Evolutionary conservation across 1,140 invertebrate genomes (phyloP).

Genomic region (Cotesia typhae): DNA sequence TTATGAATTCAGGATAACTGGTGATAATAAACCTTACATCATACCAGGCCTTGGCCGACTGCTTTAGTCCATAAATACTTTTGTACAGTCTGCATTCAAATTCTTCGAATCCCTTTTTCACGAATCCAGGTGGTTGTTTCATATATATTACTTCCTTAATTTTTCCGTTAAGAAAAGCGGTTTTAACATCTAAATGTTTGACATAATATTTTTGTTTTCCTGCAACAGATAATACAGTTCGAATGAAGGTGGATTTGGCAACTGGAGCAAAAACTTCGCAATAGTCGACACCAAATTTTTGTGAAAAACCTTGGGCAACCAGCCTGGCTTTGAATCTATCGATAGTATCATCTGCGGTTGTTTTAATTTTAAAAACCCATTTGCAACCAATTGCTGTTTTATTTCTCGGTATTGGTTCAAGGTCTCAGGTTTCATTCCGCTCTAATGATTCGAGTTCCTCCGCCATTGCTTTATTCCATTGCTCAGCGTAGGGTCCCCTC

Average conservation of each 20-base stretch:
- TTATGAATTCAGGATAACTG: no score
- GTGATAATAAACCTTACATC: no score
- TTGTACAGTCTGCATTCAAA: conserved; percentile 36
- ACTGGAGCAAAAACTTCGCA: not conserved
- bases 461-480: not conserved
- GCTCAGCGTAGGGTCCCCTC: no score
- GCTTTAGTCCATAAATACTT: conserved; percentile 51
- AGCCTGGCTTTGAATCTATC: not conserved
- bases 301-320: not conserved
- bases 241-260: not conserved
- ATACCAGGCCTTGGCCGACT: conserved; percentile 28
- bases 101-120: not conserved
- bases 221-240: not conserved
- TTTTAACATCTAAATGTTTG: not conserved
- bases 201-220: not conserved
- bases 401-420: not conserved
- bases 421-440: not conserved
- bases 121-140: not conserved
- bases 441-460: not conserved
- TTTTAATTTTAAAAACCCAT: not conserved
- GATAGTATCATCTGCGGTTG: not conserved
- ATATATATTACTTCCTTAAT: not conserved
- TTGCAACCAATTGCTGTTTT: not conserved
- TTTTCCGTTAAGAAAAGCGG: not conserved
- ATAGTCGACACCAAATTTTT: not conserved